Evolutionary conservation across 2,888 invertebrate species (phyloP).

Genomic region (Acanthosepion lycidas): DNA sequence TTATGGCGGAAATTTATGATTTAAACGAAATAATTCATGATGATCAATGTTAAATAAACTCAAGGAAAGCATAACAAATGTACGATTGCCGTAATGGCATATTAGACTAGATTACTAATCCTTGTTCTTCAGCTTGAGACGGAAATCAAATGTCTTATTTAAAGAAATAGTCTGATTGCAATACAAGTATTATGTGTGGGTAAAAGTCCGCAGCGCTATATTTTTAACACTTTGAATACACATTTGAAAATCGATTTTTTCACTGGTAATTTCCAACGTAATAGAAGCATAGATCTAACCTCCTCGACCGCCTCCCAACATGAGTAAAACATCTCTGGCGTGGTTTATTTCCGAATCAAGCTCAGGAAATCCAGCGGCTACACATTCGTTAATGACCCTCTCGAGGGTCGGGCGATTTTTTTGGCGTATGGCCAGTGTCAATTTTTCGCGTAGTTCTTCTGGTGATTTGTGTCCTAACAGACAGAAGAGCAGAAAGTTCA

Average conservation of each 20-base stretch:
- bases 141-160: neutral
- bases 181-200: neutral
- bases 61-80: neutral
- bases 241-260: too few species aligned
- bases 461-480: neutral
- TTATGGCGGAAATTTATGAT: too few species aligned
- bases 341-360: slow-evolving; percentile 33
- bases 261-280: neutral
- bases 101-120: neutral
- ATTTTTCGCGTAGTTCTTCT: slow-evolving; percentile 4
- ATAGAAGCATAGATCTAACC: neutral
- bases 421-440: neutral
- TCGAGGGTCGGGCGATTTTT: neutral
- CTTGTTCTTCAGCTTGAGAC: neutral
- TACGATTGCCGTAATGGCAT: neutral
- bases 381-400: neutral
- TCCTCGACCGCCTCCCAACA: neutral
- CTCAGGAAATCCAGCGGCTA: slow-evolving; percentile 21
- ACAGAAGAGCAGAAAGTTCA: neutral
- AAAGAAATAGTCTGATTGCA: neutral
- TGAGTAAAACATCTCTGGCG: neutral
- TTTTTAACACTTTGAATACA: too few species aligned
- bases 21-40: too few species aligned
- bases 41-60: too few species aligned
- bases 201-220: too few species aligned